Percentiles rank a stretch among this genome's conserved stretches.
Evolutionary conservation across 2,888 invertebrate genomes (phyloP).

Genomic region (Archaeoteleia sp.): DNA sequence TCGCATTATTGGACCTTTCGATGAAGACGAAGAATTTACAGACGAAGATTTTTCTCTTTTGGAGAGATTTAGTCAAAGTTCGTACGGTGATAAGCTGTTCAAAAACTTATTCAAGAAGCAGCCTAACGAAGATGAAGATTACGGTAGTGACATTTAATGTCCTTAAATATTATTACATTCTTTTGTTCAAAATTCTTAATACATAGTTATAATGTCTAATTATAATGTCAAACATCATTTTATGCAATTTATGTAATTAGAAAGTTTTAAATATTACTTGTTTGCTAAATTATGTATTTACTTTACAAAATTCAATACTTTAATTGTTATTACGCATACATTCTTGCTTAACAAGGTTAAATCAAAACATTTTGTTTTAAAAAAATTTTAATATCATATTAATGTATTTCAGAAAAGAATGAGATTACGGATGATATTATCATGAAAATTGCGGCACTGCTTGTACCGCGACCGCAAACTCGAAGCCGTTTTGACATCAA

Average conservation of each 20-base stretch:
- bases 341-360: too few species aligned
- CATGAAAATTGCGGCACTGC: conserved; percentile 86
- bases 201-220: conserved; percentile 4
- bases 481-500: conserved; percentile 84
- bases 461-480: conserved; percentile 83
- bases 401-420: conserved; percentile 67
- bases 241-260: too few species aligned
- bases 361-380: too few species aligned
- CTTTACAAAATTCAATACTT: conserved; percentile 5
- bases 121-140: conserved; percentile 73
- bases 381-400: too few species aligned
- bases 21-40: conserved; percentile 84
- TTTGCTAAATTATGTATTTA: conserved; percentile 8
- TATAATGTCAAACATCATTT: conserved; percentile 3
- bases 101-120: conserved; percentile 79
- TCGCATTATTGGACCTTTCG: conserved; percentile 89
- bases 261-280: too few species aligned
- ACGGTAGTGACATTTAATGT: conserved; percentile 69
- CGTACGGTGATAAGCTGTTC: conserved; percentile 84
- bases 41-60: conserved; percentile 92
- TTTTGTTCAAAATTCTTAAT: too few species aligned
- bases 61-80: conserved; percentile 84
- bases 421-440: conserved; percentile 82
- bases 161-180: too few species aligned
- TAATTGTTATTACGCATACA: too few species aligned